Base-by-base conservation (phyloP, 2,888 invertebrate species). In the Apomyelois bistriatella region DNA sequence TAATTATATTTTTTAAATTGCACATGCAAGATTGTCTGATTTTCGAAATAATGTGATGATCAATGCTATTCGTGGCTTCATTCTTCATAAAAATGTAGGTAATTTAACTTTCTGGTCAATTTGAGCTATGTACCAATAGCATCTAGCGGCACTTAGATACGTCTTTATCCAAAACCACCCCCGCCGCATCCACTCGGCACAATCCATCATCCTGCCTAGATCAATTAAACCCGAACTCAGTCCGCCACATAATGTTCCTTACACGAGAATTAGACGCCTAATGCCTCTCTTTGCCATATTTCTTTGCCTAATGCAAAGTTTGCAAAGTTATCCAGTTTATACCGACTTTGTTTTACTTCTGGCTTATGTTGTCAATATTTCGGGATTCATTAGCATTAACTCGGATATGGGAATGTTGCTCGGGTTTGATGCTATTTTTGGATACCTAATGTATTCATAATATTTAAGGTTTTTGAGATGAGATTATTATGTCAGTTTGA, bases 161-260 rank as follows among this genome's bases (percentile, higher is more conserved):
- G 66, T 72, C 74, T 69, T 65, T 72, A 74, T 70, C 71, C 71
- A 58, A 70, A 71, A 61, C 73, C 68, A 56, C 58, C 60, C 56
- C 69, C 59, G 57, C 63, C 65, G 60, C 70, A 64, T 62, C 63
- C 61, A 69, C 54, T 58, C 66, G 51, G 59, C 58, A 64, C 74
- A 62, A 82, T 82, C 77, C 76, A 78, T 82, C 82, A 80, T 74
- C 64, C 76, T 68, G 75, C 72, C 75, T 60, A 62, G 73, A 80
- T 82, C 78, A 79, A 82, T 81, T 80, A 80, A 79, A 76, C 70
- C 65, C 63, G 59, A 59, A 66, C 66, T 66, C 64, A 62, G 61
- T 56, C 68, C 65, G 66, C 38, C 57, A 55, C 56, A 50, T 74
- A 70, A 73, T 72, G 69, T 65, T 66, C 61, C 66, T 53, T 50